Percentiles rank a stretch among this genome's conserved stretches.
phyloP scores from a whole-genome alignment of 1,140 invertebrate species.

The Zelostemma sp. region DNA sequence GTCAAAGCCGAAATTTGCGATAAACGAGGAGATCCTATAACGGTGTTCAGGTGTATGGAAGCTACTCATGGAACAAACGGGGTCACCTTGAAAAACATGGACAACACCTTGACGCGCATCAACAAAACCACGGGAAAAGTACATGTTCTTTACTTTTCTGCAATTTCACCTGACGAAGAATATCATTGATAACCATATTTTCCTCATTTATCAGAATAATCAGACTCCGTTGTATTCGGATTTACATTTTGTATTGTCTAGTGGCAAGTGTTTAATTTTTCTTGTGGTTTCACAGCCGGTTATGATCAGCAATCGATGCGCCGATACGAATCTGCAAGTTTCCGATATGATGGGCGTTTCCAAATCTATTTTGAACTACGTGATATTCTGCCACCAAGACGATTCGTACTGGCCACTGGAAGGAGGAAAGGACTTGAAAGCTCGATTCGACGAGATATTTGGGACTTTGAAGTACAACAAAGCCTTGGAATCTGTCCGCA shows the following conservation, averaged over 20 bases:
- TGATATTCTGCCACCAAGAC: conserved; percentile 99
- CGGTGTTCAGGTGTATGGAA: too few species aligned
- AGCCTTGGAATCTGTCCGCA: conserved; percentile 86
- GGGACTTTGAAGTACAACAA: conserved; percentile 94
- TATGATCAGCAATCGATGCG: conserved; percentile 76
- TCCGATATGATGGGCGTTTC: conserved; percentile 85
- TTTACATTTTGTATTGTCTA: conserved; percentile 9
- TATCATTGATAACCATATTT: too few species aligned
- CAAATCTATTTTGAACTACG: conserved; percentile 94
- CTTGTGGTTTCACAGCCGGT: conserved; percentile 36
- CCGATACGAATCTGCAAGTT: conserved; percentile 80
- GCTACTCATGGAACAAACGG: too few species aligned
- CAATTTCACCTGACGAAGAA: too few species aligned
- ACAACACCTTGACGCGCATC: conserved; percentile 30
- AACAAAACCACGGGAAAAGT: conserved; percentile 55
- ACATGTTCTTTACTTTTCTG: conserved; percentile 18
- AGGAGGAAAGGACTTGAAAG: conserved; percentile 93
- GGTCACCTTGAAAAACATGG: too few species aligned
- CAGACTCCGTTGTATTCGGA: conserved; percentile 2
- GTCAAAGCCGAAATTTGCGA: conserved; percentile 70
- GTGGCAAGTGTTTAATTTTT: not conserved
- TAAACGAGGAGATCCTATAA: conserved; percentile 74
- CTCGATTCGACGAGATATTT: conserved; percentile 98
- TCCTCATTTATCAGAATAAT: not conserved
- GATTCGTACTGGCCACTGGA: conserved; percentile 97